Evolutionary conservation across 1,140 invertebrate species (phyloP).

Genomic region (Drosophila mojavensis): DNA sequence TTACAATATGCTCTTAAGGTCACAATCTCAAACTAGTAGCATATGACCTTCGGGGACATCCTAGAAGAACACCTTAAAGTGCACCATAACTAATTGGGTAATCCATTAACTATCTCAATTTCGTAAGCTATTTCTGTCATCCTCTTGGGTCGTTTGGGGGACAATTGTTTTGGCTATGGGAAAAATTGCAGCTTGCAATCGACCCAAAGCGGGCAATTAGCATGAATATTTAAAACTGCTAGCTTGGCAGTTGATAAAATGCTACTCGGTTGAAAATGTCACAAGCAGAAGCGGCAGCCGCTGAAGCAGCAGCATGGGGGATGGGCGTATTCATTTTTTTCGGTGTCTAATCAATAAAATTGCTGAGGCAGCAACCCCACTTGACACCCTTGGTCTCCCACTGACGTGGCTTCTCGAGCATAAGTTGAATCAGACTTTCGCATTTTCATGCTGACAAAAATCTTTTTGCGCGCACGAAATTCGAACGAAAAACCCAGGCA

Average conservation of each 20-base stretch:
- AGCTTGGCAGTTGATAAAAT: constrained; percentile 44
- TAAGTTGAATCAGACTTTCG: constrained; percentile 37
- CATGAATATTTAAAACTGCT: constrained; percentile 70
- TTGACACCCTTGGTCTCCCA: not conserved
- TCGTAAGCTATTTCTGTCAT: not conserved
- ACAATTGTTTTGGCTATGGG: constrained; percentile 35
- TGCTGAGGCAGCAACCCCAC: constrained; percentile 59
- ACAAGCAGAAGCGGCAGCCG: constrained; percentile 4
- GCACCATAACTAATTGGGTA: too few species aligned
- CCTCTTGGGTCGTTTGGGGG: not conserved
- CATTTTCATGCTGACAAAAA: constrained; percentile 72
- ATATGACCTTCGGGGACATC: too few species aligned
- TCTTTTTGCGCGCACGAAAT: constrained; percentile 54
- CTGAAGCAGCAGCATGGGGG: not conserved
- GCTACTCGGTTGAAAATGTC: constrained; percentile 23
- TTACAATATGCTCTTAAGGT: too few species aligned
- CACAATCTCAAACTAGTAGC: too few species aligned
- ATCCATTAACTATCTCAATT: constrained; percentile 8
- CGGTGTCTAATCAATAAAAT: constrained; percentile 72
- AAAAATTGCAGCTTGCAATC: constrained; percentile 71
- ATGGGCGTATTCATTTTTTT: constrained; percentile 1
- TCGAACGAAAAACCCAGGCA: constrained; percentile 40
- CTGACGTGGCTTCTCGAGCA: not conserved
- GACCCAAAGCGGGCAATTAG: constrained; percentile 61
- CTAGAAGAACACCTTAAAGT: too few species aligned